phyloP scores from a whole-genome alignment of 2,797 vertebrate species.

The Balearica regulorum region DNA sequence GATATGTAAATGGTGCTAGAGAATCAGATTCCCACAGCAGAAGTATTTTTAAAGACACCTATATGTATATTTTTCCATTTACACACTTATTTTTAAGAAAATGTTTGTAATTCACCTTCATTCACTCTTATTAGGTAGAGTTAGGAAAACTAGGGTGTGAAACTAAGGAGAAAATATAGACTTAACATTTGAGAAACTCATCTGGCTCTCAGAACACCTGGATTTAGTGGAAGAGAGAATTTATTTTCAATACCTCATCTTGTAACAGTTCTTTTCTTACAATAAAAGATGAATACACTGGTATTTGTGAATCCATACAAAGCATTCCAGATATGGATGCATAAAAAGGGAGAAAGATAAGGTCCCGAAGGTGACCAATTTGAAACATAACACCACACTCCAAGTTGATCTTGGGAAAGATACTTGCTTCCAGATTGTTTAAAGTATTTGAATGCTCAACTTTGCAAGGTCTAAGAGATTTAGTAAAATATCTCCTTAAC shows the following conservation, averaged over 20 bases:
- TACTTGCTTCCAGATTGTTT: background rate
- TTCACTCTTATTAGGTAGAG: background rate
- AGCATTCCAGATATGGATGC: background rate
- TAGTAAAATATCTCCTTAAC: background rate
- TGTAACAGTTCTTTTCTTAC: background rate
- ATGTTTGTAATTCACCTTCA: background rate
- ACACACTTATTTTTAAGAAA: background rate
- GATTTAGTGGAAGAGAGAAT: background rate
- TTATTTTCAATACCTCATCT: background rate
- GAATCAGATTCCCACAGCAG: background rate
- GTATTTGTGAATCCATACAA: background rate
- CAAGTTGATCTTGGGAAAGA: background rate
- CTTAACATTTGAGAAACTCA: background rate
- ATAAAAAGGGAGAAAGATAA: background rate
- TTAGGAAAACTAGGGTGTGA: background rate
- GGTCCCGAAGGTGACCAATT: background rate
- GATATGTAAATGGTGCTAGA: accelerated
- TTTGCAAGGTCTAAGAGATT: background rate
- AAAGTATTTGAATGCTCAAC: background rate
- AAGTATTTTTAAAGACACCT: background rate
- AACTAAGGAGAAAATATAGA: background rate
- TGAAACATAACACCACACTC: background rate
- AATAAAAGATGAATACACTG: background rate
- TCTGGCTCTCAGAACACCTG: background rate
- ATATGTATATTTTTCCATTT: background rate